Conservation (phyloP, 2,888 invertebrate species). For the Rhagophthalmus giganteus region DNA sequence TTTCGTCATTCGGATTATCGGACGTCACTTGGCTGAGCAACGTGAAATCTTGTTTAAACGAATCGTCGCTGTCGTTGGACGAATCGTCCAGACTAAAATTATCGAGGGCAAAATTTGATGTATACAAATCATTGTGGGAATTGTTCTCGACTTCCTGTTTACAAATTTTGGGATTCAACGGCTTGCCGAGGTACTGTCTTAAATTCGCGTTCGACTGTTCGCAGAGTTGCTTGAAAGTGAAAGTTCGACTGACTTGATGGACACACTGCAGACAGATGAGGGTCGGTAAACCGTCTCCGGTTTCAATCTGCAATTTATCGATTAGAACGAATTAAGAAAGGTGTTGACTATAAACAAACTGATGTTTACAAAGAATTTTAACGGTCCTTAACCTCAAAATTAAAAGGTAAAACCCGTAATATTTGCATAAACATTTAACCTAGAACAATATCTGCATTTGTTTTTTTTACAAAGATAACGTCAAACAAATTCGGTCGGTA, state of each 20-base stretch:
- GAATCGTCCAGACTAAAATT: slow-evolving; percentile 50
- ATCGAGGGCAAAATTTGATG: slow-evolving; percentile 43
- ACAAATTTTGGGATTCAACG: slow-evolving; percentile 40
- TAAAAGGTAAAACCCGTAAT: too few relatives aligned
- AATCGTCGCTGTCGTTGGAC: slow-evolving; percentile 49
- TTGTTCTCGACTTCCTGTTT: slow-evolving; percentile 43
- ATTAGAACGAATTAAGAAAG: too few relatives aligned
- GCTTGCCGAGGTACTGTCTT: slow-evolving; percentile 53
- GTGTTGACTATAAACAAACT: too few relatives aligned
- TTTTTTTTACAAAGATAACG: too few relatives aligned
- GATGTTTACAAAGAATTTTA: too few relatives aligned
- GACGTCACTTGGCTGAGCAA: slow-evolving; percentile 40
- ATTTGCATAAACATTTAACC: too few relatives aligned
- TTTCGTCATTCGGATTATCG: slow-evolving; percentile 49
- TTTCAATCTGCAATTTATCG: slow-evolving; percentile 51
- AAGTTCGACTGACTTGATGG: slow-evolving; percentile 55
- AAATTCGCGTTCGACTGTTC: slow-evolving; percentile 56
- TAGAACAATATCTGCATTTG: too few relatives aligned
- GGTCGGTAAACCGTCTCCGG: slow-evolving; percentile 56
- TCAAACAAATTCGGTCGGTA: too few relatives aligned
- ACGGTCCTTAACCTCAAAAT: too few relatives aligned
- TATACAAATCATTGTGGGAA: slow-evolving; percentile 40
- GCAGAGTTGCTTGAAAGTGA: slow-evolving; percentile 57
- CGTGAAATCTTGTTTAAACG: slow-evolving; percentile 47
- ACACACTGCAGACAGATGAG: slow-evolving; percentile 57